A percentile compares a stretch with the other conserved stretches of the same genome.
These are phyloP conservation scores for Phalacrocorax brasilianus DNA, from an alignment of 2,113 vertebrate genomes.

Conservation along the genomic window DNA sequence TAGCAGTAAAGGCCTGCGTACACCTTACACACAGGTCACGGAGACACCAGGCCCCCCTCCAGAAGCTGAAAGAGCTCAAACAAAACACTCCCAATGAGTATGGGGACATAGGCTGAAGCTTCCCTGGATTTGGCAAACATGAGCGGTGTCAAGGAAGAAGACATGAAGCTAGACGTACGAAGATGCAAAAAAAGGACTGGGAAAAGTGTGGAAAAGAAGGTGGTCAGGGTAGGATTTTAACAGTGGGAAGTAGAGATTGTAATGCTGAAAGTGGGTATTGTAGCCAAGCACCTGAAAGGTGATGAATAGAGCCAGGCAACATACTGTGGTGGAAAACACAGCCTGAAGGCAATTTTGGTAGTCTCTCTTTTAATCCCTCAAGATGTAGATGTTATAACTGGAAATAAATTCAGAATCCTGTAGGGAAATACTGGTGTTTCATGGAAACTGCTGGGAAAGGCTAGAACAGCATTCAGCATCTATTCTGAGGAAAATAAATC, in stretches of 20 bases:
- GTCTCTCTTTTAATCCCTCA: neutral
- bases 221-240: neutral
- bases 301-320: neutral
- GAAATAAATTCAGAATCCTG: slow-evolving; percentile 2
- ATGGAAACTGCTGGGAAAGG: neutral
- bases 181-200: neutral
- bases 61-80: neutral
- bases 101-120: neutral
- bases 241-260: neutral
- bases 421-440: neutral
- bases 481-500: neutral
- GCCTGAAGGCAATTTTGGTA: neutral
- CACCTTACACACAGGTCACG: neutral
- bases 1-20: neutral
- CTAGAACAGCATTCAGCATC: neutral
- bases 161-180: neutral
- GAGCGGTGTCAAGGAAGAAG: neutral
- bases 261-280: neutral
- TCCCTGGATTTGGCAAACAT: neutral
- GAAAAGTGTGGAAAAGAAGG: neutral
- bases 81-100: neutral
- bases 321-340: neutral
- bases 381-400: neutral
- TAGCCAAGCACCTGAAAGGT: neutral
- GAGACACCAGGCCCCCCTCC: neutral